Percentiles rank a stretch among this genome's conserved stretches.
phyloP scores from a whole-genome alignment of 2,888 invertebrate genomes.

The Atethmia centrago region DNA sequence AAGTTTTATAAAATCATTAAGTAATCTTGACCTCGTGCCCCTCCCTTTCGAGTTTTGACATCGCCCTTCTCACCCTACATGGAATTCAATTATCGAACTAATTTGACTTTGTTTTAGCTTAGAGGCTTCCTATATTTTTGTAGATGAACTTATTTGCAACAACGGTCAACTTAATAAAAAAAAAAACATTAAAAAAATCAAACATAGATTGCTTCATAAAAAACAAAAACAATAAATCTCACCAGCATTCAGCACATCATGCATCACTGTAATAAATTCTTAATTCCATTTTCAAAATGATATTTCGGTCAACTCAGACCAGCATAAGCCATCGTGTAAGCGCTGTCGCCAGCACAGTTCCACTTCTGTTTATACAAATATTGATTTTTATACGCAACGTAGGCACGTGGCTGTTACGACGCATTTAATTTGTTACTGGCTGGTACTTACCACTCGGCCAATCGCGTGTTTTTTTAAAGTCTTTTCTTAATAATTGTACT shows the following conservation, averaged over 20 bases:
- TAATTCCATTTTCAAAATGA: slow-evolving; percentile 29
- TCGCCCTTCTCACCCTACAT: neutral
- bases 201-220: neutral
- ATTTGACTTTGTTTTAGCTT: neutral
- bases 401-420: slow-evolving; percentile 46
- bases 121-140: too few relatives aligned
- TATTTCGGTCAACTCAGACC: slow-evolving; percentile 17
- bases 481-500: neutral
- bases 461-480: slow-evolving; percentile 18
- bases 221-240: neutral
- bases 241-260: neutral
- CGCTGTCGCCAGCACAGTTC: slow-evolving; percentile 22
- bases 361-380: slow-evolving; percentile 49
- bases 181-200: neutral
- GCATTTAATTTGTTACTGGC: slow-evolving; percentile 40
- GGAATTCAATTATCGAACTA: neutral
- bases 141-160: neutral
- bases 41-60: neutral
- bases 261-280: neutral
- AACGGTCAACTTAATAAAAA: neutral
- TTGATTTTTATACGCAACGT: slow-evolving; percentile 45
- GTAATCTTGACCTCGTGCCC: neutral
- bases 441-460: slow-evolving; percentile 13
- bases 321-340: slow-evolving; percentile 23
- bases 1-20: neutral